Evolutionary conservation across 2,113 vertebrate genomes (phyloP).

Genomic region (Alligator sinensis): DNA sequence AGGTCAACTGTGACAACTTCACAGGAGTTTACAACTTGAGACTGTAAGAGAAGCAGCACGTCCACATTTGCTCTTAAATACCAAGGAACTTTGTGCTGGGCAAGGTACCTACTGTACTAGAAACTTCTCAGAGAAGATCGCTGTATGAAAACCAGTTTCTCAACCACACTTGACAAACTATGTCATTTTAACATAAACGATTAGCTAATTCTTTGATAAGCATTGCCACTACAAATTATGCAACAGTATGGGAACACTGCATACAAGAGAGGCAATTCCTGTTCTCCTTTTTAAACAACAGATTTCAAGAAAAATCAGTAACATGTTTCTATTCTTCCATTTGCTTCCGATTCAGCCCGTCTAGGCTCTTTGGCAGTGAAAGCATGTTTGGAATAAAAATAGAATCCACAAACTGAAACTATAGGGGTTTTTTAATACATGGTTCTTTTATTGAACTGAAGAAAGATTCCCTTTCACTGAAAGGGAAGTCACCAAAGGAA

Average conservation of each 20-base stretch:
- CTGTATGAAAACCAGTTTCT: not conserved
- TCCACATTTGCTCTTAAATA: not conserved
- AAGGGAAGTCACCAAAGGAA: not conserved
- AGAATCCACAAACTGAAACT: slow-evolving; percentile 21
- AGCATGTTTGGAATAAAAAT: slow-evolving; percentile 18
- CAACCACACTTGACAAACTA: not conserved
- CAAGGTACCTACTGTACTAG: not conserved
- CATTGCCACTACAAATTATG: not conserved
- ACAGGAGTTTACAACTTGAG: not conserved
- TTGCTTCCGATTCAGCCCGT: slow-evolving; percentile 9
- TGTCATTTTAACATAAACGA: not conserved
- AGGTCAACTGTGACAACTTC: not conserved
- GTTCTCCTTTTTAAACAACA: not conserved
- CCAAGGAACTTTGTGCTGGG: not conserved
- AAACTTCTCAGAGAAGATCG: not conserved
- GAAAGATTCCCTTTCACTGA: not conserved
- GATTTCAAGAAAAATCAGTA: not conserved
- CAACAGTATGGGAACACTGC: not conserved
- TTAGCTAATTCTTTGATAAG: not conserved
- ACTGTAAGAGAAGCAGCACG: not conserved
- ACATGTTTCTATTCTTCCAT: not conserved
- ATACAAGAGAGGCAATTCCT: not conserved
- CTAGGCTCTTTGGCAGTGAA: slow-evolving; percentile 9
- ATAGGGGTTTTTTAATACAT: not conserved
- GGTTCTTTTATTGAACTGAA: not conserved